phyloP scores from a whole-genome alignment of 2,888 invertebrate genomes.

The Argyra leucocephala region DNA sequence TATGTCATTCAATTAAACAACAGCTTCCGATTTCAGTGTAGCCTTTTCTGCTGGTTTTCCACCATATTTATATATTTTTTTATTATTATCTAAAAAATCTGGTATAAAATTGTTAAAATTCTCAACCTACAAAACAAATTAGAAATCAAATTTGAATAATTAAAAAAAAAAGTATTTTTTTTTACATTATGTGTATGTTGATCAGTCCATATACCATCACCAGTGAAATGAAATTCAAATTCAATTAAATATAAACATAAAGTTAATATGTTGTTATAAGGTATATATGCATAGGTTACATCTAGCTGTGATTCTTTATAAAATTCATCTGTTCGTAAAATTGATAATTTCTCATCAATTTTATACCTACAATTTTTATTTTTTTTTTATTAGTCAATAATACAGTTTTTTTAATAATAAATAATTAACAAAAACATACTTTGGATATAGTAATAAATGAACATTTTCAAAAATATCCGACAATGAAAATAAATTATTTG shows the following conservation, averaged over 20 bases:
- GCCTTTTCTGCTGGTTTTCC: conserved; percentile 26
- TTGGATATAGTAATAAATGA: conserved; percentile 58
- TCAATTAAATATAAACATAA: conserved; percentile 63
- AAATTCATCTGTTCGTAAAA: conserved; percentile 29
- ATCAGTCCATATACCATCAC: conserved; percentile 61
- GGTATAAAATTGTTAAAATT: conserved; percentile 40
- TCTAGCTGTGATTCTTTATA: conserved; percentile 31
- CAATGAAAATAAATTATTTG: conserved; percentile 44
- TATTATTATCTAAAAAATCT: conserved; percentile 38
- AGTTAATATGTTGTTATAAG: conserved; percentile 50
- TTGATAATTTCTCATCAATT: conserved; percentile 35
- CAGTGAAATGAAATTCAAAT: conserved; percentile 61
- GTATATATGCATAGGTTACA: conserved; percentile 35
- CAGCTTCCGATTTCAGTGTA: neutral
- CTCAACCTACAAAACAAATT: conserved; percentile 19
- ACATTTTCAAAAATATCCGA: conserved; percentile 52
- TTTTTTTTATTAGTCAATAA: neutral
- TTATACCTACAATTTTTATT: conserved; percentile 30
- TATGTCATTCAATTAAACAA: neutral
- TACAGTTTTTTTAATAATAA: neutral
- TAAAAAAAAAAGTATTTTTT: neutral
- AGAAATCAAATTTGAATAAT: neutral
- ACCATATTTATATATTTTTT: conserved; percentile 38
- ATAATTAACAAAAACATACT: conserved; percentile 43
- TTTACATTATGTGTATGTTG: conserved; percentile 37